phyloP scores from a whole-genome alignment of 2,888 invertebrate species.

The Heliconius sara region DNA sequence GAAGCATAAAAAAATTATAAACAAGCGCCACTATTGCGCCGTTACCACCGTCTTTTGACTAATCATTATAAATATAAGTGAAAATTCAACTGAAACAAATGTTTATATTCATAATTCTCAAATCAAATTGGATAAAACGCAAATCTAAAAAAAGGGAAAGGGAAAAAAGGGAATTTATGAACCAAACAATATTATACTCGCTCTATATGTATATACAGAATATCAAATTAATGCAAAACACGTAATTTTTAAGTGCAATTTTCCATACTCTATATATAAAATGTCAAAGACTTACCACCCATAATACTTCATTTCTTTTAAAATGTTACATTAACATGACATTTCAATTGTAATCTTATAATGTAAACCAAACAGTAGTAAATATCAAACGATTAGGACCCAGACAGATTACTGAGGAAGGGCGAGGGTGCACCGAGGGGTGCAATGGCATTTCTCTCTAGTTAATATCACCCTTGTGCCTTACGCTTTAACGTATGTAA shows the following conservation, averaged over 20 bases:
- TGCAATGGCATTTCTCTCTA: slow-evolving; percentile 39
- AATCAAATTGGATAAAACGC: too few relatives aligned
- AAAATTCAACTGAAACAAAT: too few relatives aligned
- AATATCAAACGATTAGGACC: slow-evolving; percentile 71
- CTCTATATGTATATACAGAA: too few relatives aligned
- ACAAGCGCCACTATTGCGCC: too few relatives aligned
- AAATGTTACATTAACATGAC: slow-evolving; percentile 41
- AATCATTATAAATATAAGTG: too few relatives aligned
- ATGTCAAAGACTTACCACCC: not conserved
- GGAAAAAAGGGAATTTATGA: not conserved
- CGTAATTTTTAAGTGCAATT: not conserved
- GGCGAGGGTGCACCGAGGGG: slow-evolving; percentile 65
- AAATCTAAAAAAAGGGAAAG: not conserved
- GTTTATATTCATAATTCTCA: too few relatives aligned
- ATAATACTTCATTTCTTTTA: slow-evolving; percentile 4
- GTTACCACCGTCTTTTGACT: too few relatives aligned
- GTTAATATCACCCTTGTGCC: slow-evolving; percentile 41
- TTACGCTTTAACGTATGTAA: slow-evolving; percentile 11
- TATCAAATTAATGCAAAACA: not conserved
- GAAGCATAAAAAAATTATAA: too few relatives aligned
- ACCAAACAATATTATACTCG: not conserved
- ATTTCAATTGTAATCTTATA: slow-evolving; percentile 55
- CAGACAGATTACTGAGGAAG: slow-evolving; percentile 65
- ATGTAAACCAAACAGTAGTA: slow-evolving; percentile 55
- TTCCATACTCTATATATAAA: not conserved